Evolutionary conservation across 2,888 invertebrate genomes (phyloP).

Genomic region (Sthenelais limicola): DNA sequence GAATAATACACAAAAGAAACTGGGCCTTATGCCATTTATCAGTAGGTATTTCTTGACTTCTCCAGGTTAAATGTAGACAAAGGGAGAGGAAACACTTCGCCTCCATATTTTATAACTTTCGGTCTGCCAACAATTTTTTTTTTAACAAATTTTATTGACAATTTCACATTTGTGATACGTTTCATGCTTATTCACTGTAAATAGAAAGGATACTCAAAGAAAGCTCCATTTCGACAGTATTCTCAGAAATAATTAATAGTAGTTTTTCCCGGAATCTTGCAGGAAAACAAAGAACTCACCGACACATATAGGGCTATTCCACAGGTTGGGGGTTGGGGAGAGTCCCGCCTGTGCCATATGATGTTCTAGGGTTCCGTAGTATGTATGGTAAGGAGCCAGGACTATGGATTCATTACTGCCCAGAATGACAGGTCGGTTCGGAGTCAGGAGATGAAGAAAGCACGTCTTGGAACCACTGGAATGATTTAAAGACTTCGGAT

Average conservation of each 20-base stretch:
- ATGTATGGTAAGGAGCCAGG: slow-evolving; percentile 72
- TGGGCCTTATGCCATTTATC: no score
- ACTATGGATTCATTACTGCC: slow-evolving; percentile 69
- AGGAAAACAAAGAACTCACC: slow-evolving; percentile 52
- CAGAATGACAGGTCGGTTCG: slow-evolving; percentile 71
- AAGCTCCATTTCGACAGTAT: neutral
- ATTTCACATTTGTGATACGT: no score
- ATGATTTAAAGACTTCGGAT: neutral
- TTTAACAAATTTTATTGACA: no score
- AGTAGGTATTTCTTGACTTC: no score
- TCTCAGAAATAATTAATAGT: neutral
- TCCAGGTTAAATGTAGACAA: no score
- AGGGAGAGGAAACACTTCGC: no score
- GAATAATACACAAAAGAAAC: no score
- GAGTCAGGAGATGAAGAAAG: slow-evolving; percentile 71
- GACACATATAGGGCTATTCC: slow-evolving; percentile 72
- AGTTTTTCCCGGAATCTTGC: neutral
- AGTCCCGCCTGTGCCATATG: slow-evolving; percentile 70
- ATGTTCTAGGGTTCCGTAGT: slow-evolving; percentile 70
- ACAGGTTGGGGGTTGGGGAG: slow-evolving; percentile 66
- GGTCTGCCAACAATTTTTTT: no score
- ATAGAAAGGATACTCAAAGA: no score
- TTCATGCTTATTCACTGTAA: no score
- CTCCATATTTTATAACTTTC: no score
- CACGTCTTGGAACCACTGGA: slow-evolving; percentile 60